A percentile compares a stretch with the other conserved stretches of the same genome.
Evolutionary conservation across 2,797 vertebrate species (phyloP).

Genomic region (Pampus argenteus): DNA sequence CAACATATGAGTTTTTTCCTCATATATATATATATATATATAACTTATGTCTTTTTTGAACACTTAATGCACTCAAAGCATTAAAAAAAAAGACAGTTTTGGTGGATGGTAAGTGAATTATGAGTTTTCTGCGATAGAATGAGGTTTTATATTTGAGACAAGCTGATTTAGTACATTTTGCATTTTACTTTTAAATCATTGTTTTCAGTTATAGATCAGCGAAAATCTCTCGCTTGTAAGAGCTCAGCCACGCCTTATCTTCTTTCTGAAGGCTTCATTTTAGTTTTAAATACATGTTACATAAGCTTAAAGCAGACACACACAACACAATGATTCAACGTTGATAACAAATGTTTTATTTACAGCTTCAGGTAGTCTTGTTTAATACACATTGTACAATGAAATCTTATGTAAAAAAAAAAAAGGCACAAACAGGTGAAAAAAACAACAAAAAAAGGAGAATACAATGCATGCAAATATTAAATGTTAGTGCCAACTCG

Average conservation of each 20-base stretch:
- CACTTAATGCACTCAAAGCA: neutral
- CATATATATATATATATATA: too few species aligned
- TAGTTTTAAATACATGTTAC: neutral
- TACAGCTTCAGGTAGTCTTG: constrained; percentile 54
- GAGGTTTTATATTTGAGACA: neutral
- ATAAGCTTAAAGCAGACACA: neutral
- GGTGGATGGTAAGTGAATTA: neutral
- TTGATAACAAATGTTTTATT: constrained; percentile 68
- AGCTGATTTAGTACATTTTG: neutral
- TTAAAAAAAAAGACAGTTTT: neutral
- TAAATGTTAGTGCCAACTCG: neutral
- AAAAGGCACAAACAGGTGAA: constrained; percentile 24
- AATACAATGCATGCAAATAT: neutral
- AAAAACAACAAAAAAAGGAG: neutral
- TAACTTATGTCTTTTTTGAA: too few species aligned
- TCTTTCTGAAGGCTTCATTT: neutral
- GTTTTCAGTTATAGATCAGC: neutral
- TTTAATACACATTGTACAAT: constrained; percentile 31
- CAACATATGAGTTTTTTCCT: neutral
- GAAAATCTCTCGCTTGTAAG: neutral
- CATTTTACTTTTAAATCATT: neutral
- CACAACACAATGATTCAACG: constrained; percentile 1
- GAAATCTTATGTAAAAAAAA: constrained; percentile 46
- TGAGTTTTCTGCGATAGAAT: neutral
- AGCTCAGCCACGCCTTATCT: neutral